Percentiles rank a stretch among this genome's conserved stretches.
phyloP scores from a whole-genome alignment of 2,113 vertebrate genomes.

The Thamnophis sirtalis region DNA sequence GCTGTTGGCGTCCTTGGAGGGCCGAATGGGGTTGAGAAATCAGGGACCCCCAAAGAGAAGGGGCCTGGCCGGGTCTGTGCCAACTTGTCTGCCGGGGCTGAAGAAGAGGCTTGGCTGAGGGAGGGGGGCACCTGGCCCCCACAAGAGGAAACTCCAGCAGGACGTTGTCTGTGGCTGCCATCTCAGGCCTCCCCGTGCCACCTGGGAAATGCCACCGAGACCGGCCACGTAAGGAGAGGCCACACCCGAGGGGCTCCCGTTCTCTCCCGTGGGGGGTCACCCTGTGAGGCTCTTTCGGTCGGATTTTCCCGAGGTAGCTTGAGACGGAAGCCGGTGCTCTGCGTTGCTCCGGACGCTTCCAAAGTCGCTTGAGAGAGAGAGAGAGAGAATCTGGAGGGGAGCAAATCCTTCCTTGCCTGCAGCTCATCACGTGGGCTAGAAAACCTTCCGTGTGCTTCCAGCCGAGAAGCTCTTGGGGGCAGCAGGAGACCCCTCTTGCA shows the following conservation, averaged over 20 bases:
- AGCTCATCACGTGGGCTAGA: background rate
- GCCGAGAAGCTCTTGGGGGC: background rate
- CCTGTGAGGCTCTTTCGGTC: background rate
- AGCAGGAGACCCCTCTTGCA: background rate
- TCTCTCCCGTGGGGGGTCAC: background rate
- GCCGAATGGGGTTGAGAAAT: background rate
- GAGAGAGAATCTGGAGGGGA: no score
- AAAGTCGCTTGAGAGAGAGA: background rate
- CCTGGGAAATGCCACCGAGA: no score
- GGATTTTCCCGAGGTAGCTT: background rate
- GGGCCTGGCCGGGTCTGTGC: background rate
- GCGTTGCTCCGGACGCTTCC: background rate
- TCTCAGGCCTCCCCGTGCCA: background rate
- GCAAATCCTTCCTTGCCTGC: background rate
- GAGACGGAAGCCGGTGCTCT: background rate
- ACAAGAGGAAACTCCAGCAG: background rate
- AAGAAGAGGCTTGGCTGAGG: background rate
- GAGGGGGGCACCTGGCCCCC: background rate
- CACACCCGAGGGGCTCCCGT: background rate
- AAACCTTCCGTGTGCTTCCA: background rate
- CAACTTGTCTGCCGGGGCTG: background rate
- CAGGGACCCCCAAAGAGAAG: background rate
- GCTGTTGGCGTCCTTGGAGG: background rate
- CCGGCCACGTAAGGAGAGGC: background rate
- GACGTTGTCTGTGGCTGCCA: background rate